These are phyloP conservation scores for Apodemia duryi DNA, from an alignment of 2,888 invertebrate genomes.

Conservation along the genomic window DNA sequence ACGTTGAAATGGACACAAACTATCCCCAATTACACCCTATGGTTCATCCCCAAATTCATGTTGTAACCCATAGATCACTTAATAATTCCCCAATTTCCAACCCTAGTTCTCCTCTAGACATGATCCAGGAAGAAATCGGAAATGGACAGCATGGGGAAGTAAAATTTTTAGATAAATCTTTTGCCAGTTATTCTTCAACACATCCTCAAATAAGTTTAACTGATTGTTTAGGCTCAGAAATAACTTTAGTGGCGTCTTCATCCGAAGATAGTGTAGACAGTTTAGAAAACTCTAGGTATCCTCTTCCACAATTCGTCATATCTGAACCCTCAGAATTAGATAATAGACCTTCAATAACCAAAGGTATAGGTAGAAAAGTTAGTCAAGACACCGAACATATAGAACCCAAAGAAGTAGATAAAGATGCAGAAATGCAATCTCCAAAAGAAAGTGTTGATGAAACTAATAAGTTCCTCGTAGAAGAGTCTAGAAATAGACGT, in stretches of 20 bases:
- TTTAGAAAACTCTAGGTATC: slow-evolving; percentile 75
- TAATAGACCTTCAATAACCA: slow-evolving; percentile 88
- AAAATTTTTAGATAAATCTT: slow-evolving; percentile 46
- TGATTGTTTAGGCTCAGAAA: slow-evolving; percentile 92
- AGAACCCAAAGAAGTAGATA: slow-evolving; percentile 40
- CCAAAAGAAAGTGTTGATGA: slow-evolving; percentile 53
- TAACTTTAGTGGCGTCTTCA: slow-evolving; percentile 88
- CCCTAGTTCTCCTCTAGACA: slow-evolving; percentile 85
- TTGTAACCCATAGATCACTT: slow-evolving; percentile 74
- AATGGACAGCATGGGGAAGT: slow-evolving; percentile 52
- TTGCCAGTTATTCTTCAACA: slow-evolving; percentile 44
- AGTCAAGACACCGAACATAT: slow-evolving; percentile 81
- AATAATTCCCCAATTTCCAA: slow-evolving; percentile 82
- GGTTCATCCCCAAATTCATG: slow-evolving; percentile 62
- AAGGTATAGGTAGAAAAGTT: slow-evolving; percentile 85
- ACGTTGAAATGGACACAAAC: slow-evolving; percentile 74
- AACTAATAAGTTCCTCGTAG: slow-evolving; percentile 42
- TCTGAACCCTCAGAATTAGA: slow-evolving; percentile 84
- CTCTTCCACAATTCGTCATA: slow-evolving; percentile 83
- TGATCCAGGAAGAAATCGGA: slow-evolving; percentile 85
- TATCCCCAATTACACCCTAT: slow-evolving; percentile 63
- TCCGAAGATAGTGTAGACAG: slow-evolving; percentile 86
- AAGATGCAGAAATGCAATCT: slow-evolving; percentile 62
- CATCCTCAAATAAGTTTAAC: slow-evolving; percentile 95
- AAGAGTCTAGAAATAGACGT: slow-evolving; percentile 72